Evolutionary conservation across 1,140 invertebrate genomes (phyloP), one percentile per base, ranked within the genome.

Genomic region (Platyscapa corneri): DNA sequence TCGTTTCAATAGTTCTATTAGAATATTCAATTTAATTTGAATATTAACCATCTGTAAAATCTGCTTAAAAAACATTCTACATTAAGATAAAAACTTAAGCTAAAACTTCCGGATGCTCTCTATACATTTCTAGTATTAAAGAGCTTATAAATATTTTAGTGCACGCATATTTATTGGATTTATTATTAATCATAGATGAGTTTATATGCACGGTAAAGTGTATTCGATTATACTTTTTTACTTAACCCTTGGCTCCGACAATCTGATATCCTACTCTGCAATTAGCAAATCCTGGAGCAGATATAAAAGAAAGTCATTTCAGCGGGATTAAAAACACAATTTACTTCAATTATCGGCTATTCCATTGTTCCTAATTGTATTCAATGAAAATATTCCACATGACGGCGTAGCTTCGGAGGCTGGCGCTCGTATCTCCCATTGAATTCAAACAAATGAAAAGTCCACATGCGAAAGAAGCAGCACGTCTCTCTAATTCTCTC

Each of bases 281-380:
- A 85, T 85, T 76, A 85, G 53, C n/a, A 79, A 76, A 76, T 75
- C 46, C 75, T 81, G 49, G 56, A 30, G 42, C 37, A 3, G 20
- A 30, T 53, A 53, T 42, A 53, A 75, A 81, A 85, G 83, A 80
- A 85, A 32, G n/a, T 32, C 27, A 60, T 80, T 80, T 64, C 42
- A 53, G 32, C 12, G 84, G 67, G 78, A 85, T 85, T 85, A 81
- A 85, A 81, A 85, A 85, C 75, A 81, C 78, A 85, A 81, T 85
- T 82, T 81, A 75, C 70, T 79, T 85, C 78, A 82, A 85, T 85
- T 85, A 85, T 85, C 65, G 84, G 78, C 20, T 82, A 56, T 74
- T 39, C 49, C 83, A 84, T 84, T 79, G 83, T 84, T 37, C 75
- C 23, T 60, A 75, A 80, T 85, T 80, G 65, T 85, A 85, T 85